These are phyloP conservation scores for Oncorhynchus clarkii DNA, from an alignment of 2,113 vertebrate species.

Conservation along the genomic window DNA sequence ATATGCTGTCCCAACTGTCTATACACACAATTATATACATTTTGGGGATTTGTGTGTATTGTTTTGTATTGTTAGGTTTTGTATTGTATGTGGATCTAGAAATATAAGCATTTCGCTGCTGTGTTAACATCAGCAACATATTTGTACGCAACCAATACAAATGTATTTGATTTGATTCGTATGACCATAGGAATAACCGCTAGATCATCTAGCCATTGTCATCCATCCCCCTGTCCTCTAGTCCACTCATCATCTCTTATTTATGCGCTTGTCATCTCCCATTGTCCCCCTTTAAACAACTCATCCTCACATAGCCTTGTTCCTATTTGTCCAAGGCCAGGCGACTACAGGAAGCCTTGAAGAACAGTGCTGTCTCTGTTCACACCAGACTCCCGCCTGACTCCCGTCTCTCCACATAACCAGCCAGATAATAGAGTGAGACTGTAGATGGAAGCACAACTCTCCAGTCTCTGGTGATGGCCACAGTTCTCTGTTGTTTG, in stretches of 20 bases:
- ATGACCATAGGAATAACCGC: no score
- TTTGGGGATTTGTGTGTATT: no score
- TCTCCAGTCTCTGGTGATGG: not conserved
- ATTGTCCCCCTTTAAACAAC: not conserved
- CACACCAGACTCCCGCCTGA: not conserved
- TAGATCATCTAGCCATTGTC: no score
- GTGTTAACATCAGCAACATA: no score
- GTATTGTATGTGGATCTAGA: no score
- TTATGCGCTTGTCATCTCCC: not conserved
- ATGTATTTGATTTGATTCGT: no score
- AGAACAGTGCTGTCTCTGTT: not conserved
- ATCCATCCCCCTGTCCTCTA: no score
- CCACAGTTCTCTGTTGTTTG: slow-evolving; percentile 22
- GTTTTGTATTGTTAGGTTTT: no score
- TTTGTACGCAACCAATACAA: no score
- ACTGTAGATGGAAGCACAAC: not conserved
- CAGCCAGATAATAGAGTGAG: not conserved
- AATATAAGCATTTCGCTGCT: no score
- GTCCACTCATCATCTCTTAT: not conserved
- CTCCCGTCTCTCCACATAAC: not conserved
- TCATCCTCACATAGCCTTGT: not conserved
- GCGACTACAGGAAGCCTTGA: not conserved
- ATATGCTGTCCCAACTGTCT: no score
- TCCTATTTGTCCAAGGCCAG: not conserved
- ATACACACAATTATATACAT: no score